Base-by-base conservation (phyloP, 1,140 invertebrate species). In the Panulirus ornatus region DNA sequence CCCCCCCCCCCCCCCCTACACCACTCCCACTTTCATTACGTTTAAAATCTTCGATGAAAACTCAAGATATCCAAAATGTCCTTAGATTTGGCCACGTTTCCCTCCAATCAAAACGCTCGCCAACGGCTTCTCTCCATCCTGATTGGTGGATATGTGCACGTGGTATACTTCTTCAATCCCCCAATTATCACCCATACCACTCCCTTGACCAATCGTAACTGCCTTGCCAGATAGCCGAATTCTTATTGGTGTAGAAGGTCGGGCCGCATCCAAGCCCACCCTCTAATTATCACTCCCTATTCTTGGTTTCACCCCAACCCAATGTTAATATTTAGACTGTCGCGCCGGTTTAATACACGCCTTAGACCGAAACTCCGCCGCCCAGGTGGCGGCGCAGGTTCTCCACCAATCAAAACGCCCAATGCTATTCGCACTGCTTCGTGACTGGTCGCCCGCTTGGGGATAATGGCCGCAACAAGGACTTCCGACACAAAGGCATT, bases 281-380 rank as follows among this genome's bases (percentile, higher is more conserved):
- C 63, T 73, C 86, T 88, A 73, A 88, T 88, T 88, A 82, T 88
- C 79, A 88, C 76, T 47, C 78, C 40, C 73, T 78, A 70, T 58
- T 88, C 66, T 81, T 81, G 27, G 63, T 27, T 81, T 70, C 34
- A 30, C 54, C 78, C 76, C 38, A 58, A 82, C 58, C 27, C 76
- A 88, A 82, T 88, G 86, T 81, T 82, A 88, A 88, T 88, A 88
- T 88, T 88, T 88, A 88, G 86, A 88, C 86, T 88, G 58, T 44
- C 78, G 66, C 76, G 66, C 16, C 58, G 78, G 40, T 81, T 88
- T 88, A 81, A 88, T 82, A 78, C 84, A 11, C 54, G 38, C 73
- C 51, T 8, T 54, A 27, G 22, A n/a, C 63, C 34, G 84, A 79
- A 78, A 42, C 73, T 87, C 73, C 14, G n/a, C 73, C 2, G 16